Percentiles rank a stretch among this genome's conserved stretches.
phyloP scores from a whole-genome alignment of 2,113 vertebrate species.

The Corvus cornix region DNA sequence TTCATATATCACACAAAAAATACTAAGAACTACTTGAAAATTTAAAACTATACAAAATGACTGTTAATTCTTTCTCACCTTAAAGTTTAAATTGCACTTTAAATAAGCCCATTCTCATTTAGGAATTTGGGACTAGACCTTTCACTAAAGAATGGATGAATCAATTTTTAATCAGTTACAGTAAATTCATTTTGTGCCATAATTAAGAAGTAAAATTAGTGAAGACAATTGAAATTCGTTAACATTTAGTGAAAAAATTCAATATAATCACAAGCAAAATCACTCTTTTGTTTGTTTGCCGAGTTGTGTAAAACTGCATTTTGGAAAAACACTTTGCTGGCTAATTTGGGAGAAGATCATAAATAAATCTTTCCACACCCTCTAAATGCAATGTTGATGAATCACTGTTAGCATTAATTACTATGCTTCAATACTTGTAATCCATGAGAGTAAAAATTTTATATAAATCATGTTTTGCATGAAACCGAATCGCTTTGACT shows the following conservation, averaged over 20 bases:
- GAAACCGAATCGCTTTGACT: neutral
- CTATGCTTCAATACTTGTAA: neutral
- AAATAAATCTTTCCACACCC: neutral
- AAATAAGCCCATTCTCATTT: neutral
- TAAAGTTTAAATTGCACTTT: neutral
- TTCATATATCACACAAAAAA: neutral
- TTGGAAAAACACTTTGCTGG: neutral
- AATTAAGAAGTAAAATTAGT: slow-evolving; percentile 42
- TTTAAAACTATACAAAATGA: neutral
- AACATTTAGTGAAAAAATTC: neutral
- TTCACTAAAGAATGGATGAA: neutral
- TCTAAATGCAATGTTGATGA: neutral
- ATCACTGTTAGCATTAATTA: neutral
- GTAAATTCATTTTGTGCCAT: neutral
- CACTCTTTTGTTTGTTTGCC: neutral
- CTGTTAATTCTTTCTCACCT: neutral
- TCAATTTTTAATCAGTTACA: slow-evolving; percentile 19
- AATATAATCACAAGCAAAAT: neutral
- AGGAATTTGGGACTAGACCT: neutral
- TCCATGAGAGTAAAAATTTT: neutral
- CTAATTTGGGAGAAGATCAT: neutral
- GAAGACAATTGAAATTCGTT: slow-evolving; percentile 29
- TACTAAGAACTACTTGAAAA: neutral
- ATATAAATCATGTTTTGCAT: neutral
- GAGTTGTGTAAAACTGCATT: neutral